A percentile compares a stretch with the other conserved stretches of the same genome.
These are phyloP conservation scores for Selene dorsalis DNA, from an alignment of 2,797 vertebrate species.

Conservation along the genomic window DNA sequence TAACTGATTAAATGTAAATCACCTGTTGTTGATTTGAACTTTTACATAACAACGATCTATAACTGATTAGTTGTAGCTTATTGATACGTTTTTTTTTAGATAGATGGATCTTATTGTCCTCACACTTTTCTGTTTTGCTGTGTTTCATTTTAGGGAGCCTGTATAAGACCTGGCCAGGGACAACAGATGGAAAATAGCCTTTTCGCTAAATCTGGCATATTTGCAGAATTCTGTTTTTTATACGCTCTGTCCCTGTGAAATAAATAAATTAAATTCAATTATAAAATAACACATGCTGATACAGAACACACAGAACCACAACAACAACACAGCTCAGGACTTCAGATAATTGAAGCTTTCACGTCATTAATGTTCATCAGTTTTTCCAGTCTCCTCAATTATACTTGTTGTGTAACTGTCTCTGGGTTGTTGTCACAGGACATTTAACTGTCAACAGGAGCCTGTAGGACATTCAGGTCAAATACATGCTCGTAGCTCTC, in stretches of 20 bases:
- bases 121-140: too few relatives aligned
- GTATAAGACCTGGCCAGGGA: too few relatives aligned
- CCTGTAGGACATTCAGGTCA: not conserved
- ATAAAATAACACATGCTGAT: not conserved
- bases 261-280: too few relatives aligned
- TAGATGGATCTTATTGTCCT: too few relatives aligned
- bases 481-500: conserved; percentile 21
- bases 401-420: conserved; percentile 17
- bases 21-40: not conserved
- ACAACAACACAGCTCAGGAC: not conserved
- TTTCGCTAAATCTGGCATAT: too few relatives aligned
- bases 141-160: too few relatives aligned
- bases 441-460: not conserved
- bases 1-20: not conserved
- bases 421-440: not conserved
- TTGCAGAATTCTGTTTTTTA: too few relatives aligned
- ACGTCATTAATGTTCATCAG: not conserved
- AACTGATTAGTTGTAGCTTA: not conserved
- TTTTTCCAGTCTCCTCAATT: not conserved
- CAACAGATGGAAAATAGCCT: too few relatives aligned
- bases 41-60: not conserved
- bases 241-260: too few relatives aligned
- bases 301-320: not conserved
- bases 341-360: not conserved
- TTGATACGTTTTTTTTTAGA: too few relatives aligned